Evolutionary conservation across 2,797 vertebrate genomes (phyloP).

Genomic region (Gambelia wislizenii): DNA sequence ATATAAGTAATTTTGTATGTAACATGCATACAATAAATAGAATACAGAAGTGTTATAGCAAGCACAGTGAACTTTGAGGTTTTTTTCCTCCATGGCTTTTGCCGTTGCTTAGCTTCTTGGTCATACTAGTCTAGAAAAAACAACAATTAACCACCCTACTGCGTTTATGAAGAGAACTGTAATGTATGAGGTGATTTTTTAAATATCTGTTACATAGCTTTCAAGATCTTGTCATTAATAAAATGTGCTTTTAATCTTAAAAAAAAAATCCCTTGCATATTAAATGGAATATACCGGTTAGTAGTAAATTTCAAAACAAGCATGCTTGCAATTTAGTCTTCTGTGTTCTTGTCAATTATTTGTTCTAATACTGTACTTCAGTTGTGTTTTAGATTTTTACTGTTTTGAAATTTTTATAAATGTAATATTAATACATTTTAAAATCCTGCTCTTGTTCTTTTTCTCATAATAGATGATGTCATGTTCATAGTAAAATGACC

Average conservation of each 20-base stretch:
- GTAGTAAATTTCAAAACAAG: neutral
- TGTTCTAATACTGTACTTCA: neutral
- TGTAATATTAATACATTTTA: neutral
- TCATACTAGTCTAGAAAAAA: neutral
- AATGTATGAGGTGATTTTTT: neutral
- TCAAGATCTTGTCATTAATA: neutral
- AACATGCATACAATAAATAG: constrained; percentile 26
- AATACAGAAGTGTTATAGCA: constrained; percentile 6
- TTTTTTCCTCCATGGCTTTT: neutral
- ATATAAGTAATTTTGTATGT: neutral
- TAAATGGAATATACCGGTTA: neutral
- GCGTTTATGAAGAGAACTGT: neutral
- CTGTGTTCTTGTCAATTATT: constrained; percentile 3
- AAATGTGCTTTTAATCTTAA: constrained; percentile 6
- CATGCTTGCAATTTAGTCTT: neutral
- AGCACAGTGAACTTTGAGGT: neutral
- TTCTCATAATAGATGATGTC: neutral
- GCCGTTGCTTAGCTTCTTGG: neutral
- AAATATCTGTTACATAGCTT: neutral
- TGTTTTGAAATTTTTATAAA: neutral
- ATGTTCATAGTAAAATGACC: neutral
- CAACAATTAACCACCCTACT: neutral
- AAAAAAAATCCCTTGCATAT: neutral
- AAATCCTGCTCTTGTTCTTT: neutral
- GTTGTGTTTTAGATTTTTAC: neutral